Conservation (phyloP, 2,888 invertebrate species). For the Gisinianus flammeolus region DNA sequence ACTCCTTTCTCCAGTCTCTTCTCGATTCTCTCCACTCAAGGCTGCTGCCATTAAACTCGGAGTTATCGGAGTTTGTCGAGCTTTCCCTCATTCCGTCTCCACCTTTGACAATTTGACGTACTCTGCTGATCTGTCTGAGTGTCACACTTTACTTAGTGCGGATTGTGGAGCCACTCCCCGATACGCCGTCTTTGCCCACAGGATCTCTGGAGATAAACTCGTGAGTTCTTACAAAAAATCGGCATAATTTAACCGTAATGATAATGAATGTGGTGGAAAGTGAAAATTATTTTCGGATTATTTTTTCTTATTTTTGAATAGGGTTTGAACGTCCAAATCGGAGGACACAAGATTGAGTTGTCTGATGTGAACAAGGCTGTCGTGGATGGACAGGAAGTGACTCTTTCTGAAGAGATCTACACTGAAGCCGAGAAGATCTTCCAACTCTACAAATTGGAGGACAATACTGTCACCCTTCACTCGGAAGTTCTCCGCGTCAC, state of each 20-base stretch:
- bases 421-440: conserved; percentile 55
- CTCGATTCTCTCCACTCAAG: conserved; percentile 54
- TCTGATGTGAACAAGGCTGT: conserved; percentile 52
- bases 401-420: conserved; percentile 53
- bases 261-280: not conserved
- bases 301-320: conserved; percentile 7
- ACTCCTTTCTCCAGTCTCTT: conserved; percentile 52
- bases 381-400: conserved; percentile 51
- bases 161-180: conserved; percentile 57
- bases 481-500: conserved; percentile 51
- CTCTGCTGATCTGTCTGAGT: conserved; percentile 56
- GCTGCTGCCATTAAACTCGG: conserved; percentile 50
- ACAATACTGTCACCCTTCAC: conserved; percentile 54
- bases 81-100: conserved; percentile 55
- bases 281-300: not conserved
- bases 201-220: conserved; percentile 54
- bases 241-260: not conserved
- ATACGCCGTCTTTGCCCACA: conserved; percentile 55
- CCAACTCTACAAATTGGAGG: conserved; percentile 56
- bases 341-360: conserved; percentile 57
- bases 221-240: conserved; percentile 51
- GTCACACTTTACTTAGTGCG: conserved; percentile 55
- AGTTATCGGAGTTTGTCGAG: conserved; percentile 56
- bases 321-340: conserved; percentile 56
- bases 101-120: conserved; percentile 59